Evolutionary conservation across 2,888 invertebrate genomes (phyloP), one percentile per base, ranked within the genome.

Genomic region (Bibio marci): DNA sequence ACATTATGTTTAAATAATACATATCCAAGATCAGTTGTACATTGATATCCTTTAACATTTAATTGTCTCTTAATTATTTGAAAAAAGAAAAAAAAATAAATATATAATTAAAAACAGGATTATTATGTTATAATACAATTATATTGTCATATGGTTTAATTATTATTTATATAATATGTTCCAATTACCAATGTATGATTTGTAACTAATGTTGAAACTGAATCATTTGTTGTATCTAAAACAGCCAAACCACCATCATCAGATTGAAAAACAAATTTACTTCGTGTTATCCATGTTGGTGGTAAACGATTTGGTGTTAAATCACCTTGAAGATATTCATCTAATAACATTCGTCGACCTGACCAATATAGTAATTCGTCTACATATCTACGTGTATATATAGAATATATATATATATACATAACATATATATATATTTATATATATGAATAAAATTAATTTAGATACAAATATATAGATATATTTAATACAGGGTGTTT

Each of bases 341-440:
- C 81, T 50, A 86, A 67, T 45, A 81, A 78, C 76, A 86, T 81
- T 48, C 85, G 76, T 49, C 79, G 75, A 44, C 86, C 86, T 53
- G 81, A 83, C 85, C 85, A 86, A 63, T 86, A 86, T 46, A 86
- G 68, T 50, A 86, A 68, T 65, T 86, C 86, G 70, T 86, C 86
- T 59, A 86, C 85, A 69, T 86, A 86, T 55, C 77, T 77, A 56
- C 3, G 32, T 46, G 52, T 42, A 17, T 33, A 26, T 30, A 13
- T 13, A 22, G n/a, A n/a, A n/a, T n/a, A n/a, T n/a, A n/a, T n/a
- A n/a, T n/a, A n/a, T n/a, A n/a, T n/a, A n/a, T n/a, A n/a, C n/a
- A n/a, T n/a, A n/a, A n/a, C n/a, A n/a, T n/a, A n/a, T n/a, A n/a
- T n/a, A n/a, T n/a, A n/a, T n/a, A n/a, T n/a, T n/a, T n/a, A n/a